phyloP scores from a whole-genome alignment of 2,113 vertebrate species.

The Alethe diademata region DNA sequence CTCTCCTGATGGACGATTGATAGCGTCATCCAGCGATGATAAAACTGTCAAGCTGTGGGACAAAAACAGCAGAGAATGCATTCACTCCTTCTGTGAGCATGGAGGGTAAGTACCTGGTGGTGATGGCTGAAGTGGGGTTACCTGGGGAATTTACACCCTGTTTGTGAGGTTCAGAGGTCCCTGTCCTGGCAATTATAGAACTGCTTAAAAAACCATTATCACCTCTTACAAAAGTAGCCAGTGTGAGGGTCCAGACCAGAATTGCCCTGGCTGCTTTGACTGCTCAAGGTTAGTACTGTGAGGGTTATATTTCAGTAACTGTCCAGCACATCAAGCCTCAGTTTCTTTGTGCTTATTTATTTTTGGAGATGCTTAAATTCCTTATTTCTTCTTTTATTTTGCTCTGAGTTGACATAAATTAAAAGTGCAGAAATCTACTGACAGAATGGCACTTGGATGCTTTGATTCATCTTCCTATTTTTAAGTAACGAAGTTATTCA shows the following conservation, averaged over 20 bases:
- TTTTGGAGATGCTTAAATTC: background rate
- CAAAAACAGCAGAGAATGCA: conserved; percentile 90
- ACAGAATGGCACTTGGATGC: background rate
- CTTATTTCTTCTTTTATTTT: background rate
- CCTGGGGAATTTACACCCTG: background rate
- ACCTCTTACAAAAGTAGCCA: background rate
- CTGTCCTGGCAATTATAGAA: background rate
- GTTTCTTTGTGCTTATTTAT: background rate
- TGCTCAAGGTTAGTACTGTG: background rate
- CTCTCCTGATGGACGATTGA: conserved; percentile 92
- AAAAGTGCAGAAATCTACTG: background rate
- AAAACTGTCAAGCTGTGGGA: conserved; percentile 97
- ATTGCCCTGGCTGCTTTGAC: background rate
- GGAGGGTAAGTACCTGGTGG: conserved; percentile 80
- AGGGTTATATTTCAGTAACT: background rate
- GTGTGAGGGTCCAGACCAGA: no score
- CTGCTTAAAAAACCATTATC: background rate
- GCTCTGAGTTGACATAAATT: background rate
- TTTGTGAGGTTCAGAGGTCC: background rate
- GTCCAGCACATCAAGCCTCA: background rate
- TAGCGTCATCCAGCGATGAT: conserved; percentile 93
- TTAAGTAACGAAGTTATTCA: background rate
- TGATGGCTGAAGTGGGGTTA: background rate
- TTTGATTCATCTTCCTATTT: background rate
- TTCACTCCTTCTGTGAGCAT: conserved; percentile 93